phyloP scores from a whole-genome alignment of 2,113 vertebrate genomes.

The Brachyhypopomus gauderio region DNA sequence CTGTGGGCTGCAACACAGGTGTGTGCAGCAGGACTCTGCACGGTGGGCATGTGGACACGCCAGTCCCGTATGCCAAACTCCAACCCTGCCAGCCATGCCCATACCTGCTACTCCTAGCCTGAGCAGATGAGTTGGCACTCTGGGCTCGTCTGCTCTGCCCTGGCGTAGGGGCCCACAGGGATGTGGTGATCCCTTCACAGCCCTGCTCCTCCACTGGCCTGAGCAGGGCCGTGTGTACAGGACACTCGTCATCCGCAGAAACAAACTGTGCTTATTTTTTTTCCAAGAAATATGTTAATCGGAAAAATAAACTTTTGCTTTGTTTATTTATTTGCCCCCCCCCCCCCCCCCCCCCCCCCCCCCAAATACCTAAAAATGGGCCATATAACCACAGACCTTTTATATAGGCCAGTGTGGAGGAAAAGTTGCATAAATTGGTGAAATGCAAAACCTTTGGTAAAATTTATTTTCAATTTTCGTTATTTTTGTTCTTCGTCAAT shows the following conservation, averaged over 20 bases:
- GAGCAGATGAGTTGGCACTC: neutral
- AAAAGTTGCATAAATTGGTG: neutral
- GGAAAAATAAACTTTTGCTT: neutral
- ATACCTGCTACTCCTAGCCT: neutral
- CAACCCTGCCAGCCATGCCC: neutral
- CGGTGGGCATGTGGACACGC: neutral
- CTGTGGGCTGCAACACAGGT: neutral
- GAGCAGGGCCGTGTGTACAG: neutral
- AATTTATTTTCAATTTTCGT: constrained; percentile 5
- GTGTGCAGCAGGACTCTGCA: neutral
- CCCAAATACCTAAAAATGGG: neutral
- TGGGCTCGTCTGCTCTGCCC: neutral
- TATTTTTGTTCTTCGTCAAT: neutral
- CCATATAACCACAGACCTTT: neutral
- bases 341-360: too few relatives aligned
- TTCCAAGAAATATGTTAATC: neutral
- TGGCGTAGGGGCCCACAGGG: neutral
- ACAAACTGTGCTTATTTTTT: too few relatives aligned
- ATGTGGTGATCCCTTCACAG: neutral
- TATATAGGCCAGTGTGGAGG: too few relatives aligned
- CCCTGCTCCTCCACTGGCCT: neutral
- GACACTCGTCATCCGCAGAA: too few relatives aligned
- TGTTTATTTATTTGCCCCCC: too few relatives aligned
- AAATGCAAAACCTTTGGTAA: neutral
- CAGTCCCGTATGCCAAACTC: neutral